A percentile compares a stretch with the other conserved stretches of the same genome.
Evolutionary conservation across 2,113 vertebrate species (phyloP).

Genomic region (Nyctibius bracteatus): DNA sequence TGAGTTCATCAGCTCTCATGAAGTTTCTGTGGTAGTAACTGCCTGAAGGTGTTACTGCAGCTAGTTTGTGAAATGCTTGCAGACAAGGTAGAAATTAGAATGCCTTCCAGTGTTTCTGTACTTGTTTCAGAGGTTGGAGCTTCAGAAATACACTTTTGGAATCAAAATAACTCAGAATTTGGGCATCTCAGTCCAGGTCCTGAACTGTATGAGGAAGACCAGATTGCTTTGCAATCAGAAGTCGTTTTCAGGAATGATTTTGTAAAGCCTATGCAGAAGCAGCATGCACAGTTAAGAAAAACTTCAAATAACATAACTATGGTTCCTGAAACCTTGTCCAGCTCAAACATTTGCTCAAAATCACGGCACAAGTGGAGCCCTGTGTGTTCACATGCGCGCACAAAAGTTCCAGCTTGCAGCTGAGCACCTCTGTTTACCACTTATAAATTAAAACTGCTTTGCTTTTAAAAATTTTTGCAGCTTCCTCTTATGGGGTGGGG

Average conservation of each 20-base stretch:
- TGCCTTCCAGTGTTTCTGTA: rapidly evolving
- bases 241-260: neutral
- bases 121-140: neutral
- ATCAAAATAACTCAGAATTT: neutral
- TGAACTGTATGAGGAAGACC: neutral
- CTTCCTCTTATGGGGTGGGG: neutral
- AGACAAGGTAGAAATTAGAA: rapidly evolving
- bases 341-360: too few relatives aligned
- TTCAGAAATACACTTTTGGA: neutral
- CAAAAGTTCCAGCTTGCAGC: neutral
- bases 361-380: neutral
- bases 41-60: neutral
- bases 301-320: neutral
- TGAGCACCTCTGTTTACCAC: neutral
- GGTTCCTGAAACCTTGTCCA: neutral
- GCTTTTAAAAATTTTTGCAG: neutral
- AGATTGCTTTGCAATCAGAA: neutral
- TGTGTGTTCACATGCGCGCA: rapidly evolving
- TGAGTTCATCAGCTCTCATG: neutral
- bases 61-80: rapidly evolving
- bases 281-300: rapidly evolving
- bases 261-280: neutral
- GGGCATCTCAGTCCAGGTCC: neutral
- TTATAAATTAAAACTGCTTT: neutral
- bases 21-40: neutral